phyloP scores from a whole-genome alignment of 2,888 invertebrate species.

The Lysandra coridon region DNA sequence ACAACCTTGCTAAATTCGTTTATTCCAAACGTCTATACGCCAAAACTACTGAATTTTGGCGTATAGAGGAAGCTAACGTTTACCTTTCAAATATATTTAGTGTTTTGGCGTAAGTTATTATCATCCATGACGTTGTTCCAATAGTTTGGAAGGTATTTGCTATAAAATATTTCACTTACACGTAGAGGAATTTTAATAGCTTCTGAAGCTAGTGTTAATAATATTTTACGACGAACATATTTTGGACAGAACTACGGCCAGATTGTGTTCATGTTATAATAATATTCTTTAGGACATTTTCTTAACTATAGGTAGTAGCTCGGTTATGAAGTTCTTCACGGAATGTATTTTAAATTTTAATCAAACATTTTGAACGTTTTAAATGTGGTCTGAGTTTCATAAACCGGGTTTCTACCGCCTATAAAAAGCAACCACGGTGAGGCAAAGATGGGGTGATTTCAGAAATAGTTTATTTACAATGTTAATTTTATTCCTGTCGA shows the following conservation, averaged over 20 bases:
- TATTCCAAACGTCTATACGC: no score
- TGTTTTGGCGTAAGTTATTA: background rate
- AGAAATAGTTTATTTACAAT: constrained; percentile 20
- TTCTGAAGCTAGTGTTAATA: background rate
- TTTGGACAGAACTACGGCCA: background rate
- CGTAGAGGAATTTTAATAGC: background rate
- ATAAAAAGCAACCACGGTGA: background rate
- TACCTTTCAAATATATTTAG: background rate
- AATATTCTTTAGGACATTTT: background rate
- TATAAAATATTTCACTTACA: background rate
- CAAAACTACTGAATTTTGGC: no score
- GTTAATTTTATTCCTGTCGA: constrained; percentile 2
- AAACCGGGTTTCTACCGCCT: background rate
- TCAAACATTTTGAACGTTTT: background rate
- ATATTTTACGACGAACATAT: background rate
- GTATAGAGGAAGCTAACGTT: background rate
- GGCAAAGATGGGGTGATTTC: constrained; percentile 12
- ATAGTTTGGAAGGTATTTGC: background rate
- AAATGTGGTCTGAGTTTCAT: background rate
- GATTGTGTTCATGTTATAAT: background rate
- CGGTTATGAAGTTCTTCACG: background rate
- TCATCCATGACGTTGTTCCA: background rate
- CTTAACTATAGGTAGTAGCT: no score
- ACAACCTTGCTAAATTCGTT: no score
- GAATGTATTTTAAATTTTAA: background rate